Percentiles rank a stretch among this genome's conserved stretches.
phyloP scores from a whole-genome alignment of 1,140 invertebrate genomes.

The Aphelinus atriplicis region DNA sequence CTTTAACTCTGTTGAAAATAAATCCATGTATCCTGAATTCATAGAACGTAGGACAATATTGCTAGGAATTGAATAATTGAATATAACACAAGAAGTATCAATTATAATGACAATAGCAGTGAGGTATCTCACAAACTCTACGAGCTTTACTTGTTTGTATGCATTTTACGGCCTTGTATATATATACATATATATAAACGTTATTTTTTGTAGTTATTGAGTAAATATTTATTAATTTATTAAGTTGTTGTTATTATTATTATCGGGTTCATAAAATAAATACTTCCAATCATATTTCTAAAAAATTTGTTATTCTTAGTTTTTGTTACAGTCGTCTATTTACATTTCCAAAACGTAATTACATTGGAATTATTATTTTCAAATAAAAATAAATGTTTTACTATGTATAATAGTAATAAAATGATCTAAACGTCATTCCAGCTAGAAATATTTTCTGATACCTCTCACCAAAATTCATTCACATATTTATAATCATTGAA shows the following conservation, averaged over 20 bases:
- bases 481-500: no score
- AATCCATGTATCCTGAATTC: no score
- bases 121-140: constrained; percentile 1
- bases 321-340: constrained; percentile 36
- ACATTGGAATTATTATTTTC: constrained; percentile 1
- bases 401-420: constrained; percentile 36
- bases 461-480: neutral
- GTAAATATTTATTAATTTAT: no score
- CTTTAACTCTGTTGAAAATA: no score
- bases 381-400: constrained; percentile 29
- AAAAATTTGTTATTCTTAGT: constrained; percentile 32
- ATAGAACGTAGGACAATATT: no score
- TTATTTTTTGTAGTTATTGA: no score
- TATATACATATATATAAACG: no score
- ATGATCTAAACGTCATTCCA: constrained; percentile 17
- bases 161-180: no score
- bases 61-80: no score
- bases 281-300: constrained; percentile 11
- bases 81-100: no score
- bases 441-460: constrained; percentile 1
- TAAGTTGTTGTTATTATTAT: no score
- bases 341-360: constrained; percentile 27
- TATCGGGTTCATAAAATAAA: constrained; percentile 16
- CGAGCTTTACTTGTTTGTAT: neutral
- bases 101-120: constrained; percentile 31